These are phyloP conservation scores for Sciurus vulgaris DNA, from an alignment of 2,797 vertebrate species.

Conservation along the genomic window DNA sequence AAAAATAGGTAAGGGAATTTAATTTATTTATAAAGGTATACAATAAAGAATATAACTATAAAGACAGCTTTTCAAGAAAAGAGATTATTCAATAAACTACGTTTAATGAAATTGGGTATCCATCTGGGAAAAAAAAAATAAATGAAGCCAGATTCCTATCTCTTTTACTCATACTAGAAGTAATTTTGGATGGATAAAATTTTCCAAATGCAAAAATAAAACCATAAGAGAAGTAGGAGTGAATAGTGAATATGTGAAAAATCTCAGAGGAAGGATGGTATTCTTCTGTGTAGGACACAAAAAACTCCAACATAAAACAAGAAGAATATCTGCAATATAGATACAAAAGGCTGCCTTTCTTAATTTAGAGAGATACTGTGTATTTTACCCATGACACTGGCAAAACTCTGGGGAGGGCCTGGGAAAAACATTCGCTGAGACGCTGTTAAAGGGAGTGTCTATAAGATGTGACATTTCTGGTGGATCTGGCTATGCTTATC, in stretches of 20 bases:
- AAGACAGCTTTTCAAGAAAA: neutral
- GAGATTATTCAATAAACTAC: neutral
- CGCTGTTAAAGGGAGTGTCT: fast-evolving
- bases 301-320: neutral
- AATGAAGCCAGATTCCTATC: neutral
- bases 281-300: neutral
- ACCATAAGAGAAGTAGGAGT: neutral
- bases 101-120: neutral
- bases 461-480: neutral
- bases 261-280: neutral
- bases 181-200: neutral
- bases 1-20: neutral
- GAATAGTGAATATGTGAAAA: neutral
- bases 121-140: neutral
- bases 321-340: neutral
- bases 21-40: neutral
- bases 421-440: neutral
- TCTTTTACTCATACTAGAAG: neutral
- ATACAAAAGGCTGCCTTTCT: neutral
- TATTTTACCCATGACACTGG: neutral
- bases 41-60: neutral
- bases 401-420: neutral
- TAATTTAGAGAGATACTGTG: neutral
- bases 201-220: neutral
- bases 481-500: neutral